phyloP scores from a whole-genome alignment of 2,888 invertebrate species.

The Ashinkailepas kermadecensis region DNA sequence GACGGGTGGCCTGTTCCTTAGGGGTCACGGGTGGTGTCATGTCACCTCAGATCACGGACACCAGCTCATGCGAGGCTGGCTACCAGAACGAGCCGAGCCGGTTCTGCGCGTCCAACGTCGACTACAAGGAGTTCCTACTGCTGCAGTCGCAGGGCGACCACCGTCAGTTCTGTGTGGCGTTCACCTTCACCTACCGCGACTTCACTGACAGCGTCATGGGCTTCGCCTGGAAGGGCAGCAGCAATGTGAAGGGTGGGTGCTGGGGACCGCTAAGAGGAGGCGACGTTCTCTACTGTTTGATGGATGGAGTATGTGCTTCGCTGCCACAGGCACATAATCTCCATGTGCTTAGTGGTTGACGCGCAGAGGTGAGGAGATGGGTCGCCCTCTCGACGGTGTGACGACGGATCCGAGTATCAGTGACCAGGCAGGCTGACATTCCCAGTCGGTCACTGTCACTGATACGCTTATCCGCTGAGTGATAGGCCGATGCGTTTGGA shows the following conservation, averaged over 20 bases:
- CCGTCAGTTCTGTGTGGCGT: constrained; percentile 98
- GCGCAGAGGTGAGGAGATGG: too few species aligned
- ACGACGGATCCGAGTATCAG: too few species aligned
- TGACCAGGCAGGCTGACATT: too few species aligned
- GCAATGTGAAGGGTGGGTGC: neutral
- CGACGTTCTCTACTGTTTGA: neutral
- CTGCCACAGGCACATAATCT: too few species aligned
- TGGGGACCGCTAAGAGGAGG: too few species aligned
- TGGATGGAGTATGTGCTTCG: neutral
- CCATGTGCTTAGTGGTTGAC: too few species aligned
- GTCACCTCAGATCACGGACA: neutral
- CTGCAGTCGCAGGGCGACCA: constrained; percentile 95
- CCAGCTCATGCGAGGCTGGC: constrained; percentile 48
- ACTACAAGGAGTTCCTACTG: constrained; percentile 97
- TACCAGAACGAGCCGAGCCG: constrained; percentile 66
- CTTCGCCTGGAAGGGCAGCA: constrained; percentile 88
- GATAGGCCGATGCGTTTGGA: too few species aligned
- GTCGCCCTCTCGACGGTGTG: too few species aligned
- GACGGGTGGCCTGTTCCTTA: too few species aligned
- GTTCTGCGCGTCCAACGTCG: constrained; percentile 93
- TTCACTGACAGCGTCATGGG: constrained; percentile 97
- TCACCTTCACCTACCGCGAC: constrained; percentile 85
- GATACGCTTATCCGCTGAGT: too few species aligned
- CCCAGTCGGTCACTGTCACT: too few species aligned
- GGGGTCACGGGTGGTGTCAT: too few species aligned